Base-by-base conservation (phyloP, 2,888 invertebrate species). In the Agrilus biguttatus region DNA sequence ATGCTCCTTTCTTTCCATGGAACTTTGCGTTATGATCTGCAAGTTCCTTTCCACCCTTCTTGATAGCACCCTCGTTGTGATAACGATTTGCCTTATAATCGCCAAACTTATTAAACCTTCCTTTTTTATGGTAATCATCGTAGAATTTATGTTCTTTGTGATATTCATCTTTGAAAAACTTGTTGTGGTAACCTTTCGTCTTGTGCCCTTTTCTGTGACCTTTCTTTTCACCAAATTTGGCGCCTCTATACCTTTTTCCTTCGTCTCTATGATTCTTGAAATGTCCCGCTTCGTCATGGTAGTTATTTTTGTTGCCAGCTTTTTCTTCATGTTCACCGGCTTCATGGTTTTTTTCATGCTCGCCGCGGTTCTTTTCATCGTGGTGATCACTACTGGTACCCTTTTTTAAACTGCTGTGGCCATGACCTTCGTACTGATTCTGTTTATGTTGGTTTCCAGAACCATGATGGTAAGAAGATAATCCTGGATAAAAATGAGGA, bases 81-180 rank as follows among this genome's bases (percentile, higher is more conserved):
- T 72, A 74, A 57, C 79, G 78, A 47, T 79, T 75, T 4, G 74
- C 75, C 53, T 80, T 74, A 63, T 75, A 75, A 54, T 77, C 72
- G 14, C 80, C 82, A 57, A 73, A 77, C 48, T 81, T 78, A 53
- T 74, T 74, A 58, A 81, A 80, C 48, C 79, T 75, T 1, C 82
- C 83, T 41, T 77, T 76, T 60, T 79, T 79, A 63, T 82, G 80
- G 61, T 69, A 74, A 61, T 81, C 80, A 52, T 82, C 82, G 65
- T 83, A 83, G 69, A 83, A 81, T 59, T 80, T 82, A 64, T 83
- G 83, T 56, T 83, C 82, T 55, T 79, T 82, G 59, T 81, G 78
- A 64, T 77, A 83, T 60, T 84, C 84, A 54, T 84, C 83, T 59
- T 81, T 81, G 66, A 81, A 81, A 62, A 81, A 80, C 52, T 80